Base-by-base conservation (phyloP, 1,140 invertebrate genomes). In the Lepeophtheirus salmonis region DNA sequence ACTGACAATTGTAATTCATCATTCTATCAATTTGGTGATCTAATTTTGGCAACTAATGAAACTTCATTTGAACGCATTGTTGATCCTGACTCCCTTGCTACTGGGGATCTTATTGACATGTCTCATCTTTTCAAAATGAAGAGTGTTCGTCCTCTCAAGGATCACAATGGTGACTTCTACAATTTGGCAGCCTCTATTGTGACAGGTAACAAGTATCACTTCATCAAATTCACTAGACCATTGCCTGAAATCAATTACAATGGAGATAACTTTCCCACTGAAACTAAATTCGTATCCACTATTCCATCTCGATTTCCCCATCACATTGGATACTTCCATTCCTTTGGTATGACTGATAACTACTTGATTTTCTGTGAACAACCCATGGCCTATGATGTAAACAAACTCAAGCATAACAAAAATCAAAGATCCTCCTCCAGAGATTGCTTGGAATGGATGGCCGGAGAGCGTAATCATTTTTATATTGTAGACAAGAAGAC, bases 331-430 rank as follows among this genome's bases (percentile, higher is more conserved):
- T n/a, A n/a, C n/a, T n/a, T n/a, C n/a, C n/a, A n/a, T n/a, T n/a
- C n/a, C n/a, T n/a, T n/a, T n/a, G n/a, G n/a, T n/a, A n/a, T n/a
- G n/a, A n/a, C n/a, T n/a, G n/a, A n/a, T n/a, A 70, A 75, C 62
- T 74, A 72, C 64, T 66, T 76, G 17, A 64, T 78, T 18, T 70
- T 75, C 51, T 60, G 75, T 25, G 77, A 78, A 64, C 73, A 73
- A 60, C 73, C 76, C 2, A 61, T 75, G 4, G 55, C 70, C 3
- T 64, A 75, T 23, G 75, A 71, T 62, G 67, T 69, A 16, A 60
- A 73, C n/a, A 72, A 72, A 60, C 56, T 76, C 22, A 64, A 74
- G 3, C 67, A 72, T n/a, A 68, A 68, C 3, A 70, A 72, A 61
- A 64, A 75, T 18, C 70, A 69, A 57, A 71, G 72, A 21, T 68